These are phyloP conservation scores for Cecropterus lyciades DNA, from an alignment of 1,140 invertebrate genomes.

Conservation along the genomic window DNA sequence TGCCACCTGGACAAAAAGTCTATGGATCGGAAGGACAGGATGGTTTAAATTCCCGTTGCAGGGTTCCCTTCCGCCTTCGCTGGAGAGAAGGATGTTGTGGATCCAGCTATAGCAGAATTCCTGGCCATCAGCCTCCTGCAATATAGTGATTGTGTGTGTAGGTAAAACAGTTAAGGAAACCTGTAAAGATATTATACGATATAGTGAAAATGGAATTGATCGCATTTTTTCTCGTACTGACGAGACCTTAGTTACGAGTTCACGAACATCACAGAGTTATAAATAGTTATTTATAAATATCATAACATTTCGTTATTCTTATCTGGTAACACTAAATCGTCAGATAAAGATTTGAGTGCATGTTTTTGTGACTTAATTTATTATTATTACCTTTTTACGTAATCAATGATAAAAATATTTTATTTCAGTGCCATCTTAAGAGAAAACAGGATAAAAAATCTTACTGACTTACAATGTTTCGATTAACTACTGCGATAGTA, in stretches of 20 bases:
- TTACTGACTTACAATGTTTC: not conserved
- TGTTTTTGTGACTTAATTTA: too few relatives aligned
- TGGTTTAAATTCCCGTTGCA: too few relatives aligned
- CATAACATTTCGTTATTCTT: not conserved
- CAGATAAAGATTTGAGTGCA: too few relatives aligned
- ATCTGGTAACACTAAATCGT: not conserved
- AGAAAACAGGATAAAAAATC: not conserved
- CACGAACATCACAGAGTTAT: slow-evolving; percentile 4
- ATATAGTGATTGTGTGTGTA: too few relatives aligned
- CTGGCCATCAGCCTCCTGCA: too few relatives aligned
- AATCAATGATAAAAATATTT: not conserved
- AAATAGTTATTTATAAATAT: slow-evolving; percentile 23
- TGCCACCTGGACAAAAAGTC: too few relatives aligned
- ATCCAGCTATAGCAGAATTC: too few relatives aligned
- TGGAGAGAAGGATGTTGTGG: too few relatives aligned
- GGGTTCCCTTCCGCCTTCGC: too few relatives aligned
- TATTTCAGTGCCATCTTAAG: not conserved
- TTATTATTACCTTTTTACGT: too few relatives aligned
- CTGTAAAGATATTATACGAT: not conserved
- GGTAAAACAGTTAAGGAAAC: too few relatives aligned
- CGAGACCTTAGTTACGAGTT: not conserved
- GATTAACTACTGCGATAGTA: slow-evolving; percentile 11
- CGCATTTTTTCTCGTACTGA: not conserved
- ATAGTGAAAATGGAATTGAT: not conserved
- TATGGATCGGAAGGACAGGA: too few relatives aligned